Evolutionary conservation across 2,797 vertebrate genomes (phyloP), one percentile per base, ranked within the genome.

Genomic region (Buphagus erythrorhynchus): DNA sequence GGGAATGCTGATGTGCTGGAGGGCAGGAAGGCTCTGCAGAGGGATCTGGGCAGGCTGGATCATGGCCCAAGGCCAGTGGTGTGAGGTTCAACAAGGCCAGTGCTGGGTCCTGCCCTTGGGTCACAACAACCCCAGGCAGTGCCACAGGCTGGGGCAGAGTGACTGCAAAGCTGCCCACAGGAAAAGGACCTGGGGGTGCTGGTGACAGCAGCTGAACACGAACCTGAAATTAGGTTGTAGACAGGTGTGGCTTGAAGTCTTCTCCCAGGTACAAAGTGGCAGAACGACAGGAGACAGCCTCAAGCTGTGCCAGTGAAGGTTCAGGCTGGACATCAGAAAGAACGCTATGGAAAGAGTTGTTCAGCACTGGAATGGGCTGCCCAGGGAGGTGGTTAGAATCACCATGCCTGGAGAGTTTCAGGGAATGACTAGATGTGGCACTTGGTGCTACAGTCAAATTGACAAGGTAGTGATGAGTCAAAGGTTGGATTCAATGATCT

Each of bases 301-400:
- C 42, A 55, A 13, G 48, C 13, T 29, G 42, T 28, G 22, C 19
- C 31, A 62, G 13, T 4, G 48, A 40, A 55, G 19, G 16, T 25
- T 48, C 31, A 55, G 16, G 9, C 0, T 55, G 16, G n/a, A n/a
- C 19, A 28, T 49, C 22, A 68, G 22, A 29, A 81, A 42, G 18
- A 55, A n/a, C 13, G 31, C 20, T 10, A 48, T 0, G 0, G 11
- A 43, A 49, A 62, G 8, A 6, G 22, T 9, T 67, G 25, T 46
- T 52, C 62, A 75, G 19, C 42, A 62, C 0, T 76, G 28, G 13
- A 75, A 82, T 25, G 16, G n/a, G 42, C 36, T 75, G 31, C 7
- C 48, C 13, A 55, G 9, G 4, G 11, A 21, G 6, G 13, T 35
- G 35, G 14, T 12, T 12, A 40, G 10, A 42, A 38, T 24, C 10